These are phyloP conservation scores for Stomatorhinus walkeri DNA, from an alignment of 2,797 vertebrate genomes.

Conservation along the genomic window DNA sequence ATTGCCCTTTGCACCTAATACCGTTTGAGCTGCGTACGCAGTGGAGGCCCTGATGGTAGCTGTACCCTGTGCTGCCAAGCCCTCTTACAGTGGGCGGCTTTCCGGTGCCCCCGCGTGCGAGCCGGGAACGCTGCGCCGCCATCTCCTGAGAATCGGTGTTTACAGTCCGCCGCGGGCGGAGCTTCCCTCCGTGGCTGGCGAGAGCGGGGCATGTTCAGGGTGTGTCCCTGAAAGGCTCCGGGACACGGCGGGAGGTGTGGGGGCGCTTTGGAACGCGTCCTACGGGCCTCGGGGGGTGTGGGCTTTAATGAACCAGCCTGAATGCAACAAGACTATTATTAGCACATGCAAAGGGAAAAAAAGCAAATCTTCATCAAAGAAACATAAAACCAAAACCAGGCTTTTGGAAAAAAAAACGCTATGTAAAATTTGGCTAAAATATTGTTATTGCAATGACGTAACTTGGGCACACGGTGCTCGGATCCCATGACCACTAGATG, in stretches of 20 bases:
- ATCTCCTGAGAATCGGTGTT: not conserved
- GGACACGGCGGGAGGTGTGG: not conserved
- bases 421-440: not conserved
- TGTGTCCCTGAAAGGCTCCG: not conserved
- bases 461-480: not conserved
- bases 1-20: not conserved
- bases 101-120: not conserved
- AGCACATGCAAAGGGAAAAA: not conserved
- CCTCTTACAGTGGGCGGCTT: not conserved
- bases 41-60: not conserved
- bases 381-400: not conserved
- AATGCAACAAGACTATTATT: not conserved
- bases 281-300: not conserved
- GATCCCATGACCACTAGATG: constrained; percentile 1
- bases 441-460: not conserved
- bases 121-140: not conserved
- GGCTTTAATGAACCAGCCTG: not conserved
- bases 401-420: not conserved
- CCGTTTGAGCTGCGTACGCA: not conserved
- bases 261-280: not conserved
- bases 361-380: not conserved
- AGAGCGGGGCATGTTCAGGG: not conserved
- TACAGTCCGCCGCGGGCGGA: not conserved
- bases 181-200: not conserved
- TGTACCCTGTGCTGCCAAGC: not conserved